Evolutionary conservation across 2,113 vertebrate species (phyloP).

Genomic region (Entomyzon cyanotis): DNA sequence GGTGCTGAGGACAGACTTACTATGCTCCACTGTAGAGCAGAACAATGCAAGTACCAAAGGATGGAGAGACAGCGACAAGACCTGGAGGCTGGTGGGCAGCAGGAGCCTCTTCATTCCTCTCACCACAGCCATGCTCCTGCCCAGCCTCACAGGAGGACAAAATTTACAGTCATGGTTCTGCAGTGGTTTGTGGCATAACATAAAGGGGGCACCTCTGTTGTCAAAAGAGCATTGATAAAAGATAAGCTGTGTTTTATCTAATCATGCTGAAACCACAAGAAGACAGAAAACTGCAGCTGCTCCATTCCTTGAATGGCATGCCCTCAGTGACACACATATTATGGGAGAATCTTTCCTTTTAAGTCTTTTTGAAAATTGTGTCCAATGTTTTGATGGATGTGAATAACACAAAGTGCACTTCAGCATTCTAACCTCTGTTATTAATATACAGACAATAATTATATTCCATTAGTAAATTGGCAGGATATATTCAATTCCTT

Average conservation of each 20-base stretch:
- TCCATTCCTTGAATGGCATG: not conserved
- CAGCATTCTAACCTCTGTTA: not conserved
- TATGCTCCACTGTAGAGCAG: not conserved
- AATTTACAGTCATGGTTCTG: not conserved
- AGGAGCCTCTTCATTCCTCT: not conserved
- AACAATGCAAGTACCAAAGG: not conserved
- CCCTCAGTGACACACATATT: not conserved
- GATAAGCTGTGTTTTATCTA: not conserved
- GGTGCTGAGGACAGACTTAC: not conserved
- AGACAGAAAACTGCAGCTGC: not conserved
- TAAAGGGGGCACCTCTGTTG: not conserved
- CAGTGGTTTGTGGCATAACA: accelerated
- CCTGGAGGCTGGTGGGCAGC: not conserved
- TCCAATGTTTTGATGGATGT: not conserved
- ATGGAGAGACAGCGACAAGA: not conserved
- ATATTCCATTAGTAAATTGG: slow-evolving; percentile 40
- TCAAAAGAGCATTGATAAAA: not conserved
- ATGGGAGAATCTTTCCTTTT: not conserved
- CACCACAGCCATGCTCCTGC: not conserved
- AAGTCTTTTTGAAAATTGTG: not conserved
- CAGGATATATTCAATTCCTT: not conserved
- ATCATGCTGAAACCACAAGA: not conserved
- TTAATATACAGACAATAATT: not conserved
- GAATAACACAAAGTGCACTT: not conserved
- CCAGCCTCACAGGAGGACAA: not conserved